Evolutionary conservation across 2,888 invertebrate genomes (phyloP).

Genomic region (Portevinia maculata): DNA sequence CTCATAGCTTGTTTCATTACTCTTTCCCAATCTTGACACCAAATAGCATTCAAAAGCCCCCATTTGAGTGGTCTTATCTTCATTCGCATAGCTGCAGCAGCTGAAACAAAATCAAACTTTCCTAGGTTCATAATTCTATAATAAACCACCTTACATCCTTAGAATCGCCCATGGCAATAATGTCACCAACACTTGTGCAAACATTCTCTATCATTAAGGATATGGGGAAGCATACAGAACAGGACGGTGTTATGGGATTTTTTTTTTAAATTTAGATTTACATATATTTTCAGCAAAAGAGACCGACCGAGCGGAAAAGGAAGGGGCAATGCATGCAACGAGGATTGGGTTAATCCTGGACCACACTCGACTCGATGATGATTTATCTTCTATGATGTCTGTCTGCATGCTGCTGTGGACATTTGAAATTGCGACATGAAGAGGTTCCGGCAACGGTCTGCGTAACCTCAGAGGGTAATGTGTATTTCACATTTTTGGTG

Average conservation of each 20-base stretch:
- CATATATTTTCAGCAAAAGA: conserved; percentile 19
- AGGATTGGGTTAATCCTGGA: conserved; percentile 13
- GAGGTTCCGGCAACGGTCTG: not conserved
- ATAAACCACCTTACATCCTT: conserved; percentile 33
- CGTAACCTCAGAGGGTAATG: conserved; percentile 12
- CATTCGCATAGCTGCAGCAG: not conserved
- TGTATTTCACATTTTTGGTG: conserved; percentile 2
- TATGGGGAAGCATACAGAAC: not conserved
- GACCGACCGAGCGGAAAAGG: no score
- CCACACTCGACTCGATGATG: conserved; percentile 30
- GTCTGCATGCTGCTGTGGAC: conserved; percentile 7
- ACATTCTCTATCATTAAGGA: not conserved
- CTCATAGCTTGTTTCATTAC: not conserved
- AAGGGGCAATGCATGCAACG: conserved; percentile 8
- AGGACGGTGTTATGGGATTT: conserved; percentile 12
- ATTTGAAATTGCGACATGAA: not conserved
- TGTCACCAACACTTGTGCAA: conserved; percentile 25
- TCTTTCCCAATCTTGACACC: conserved; percentile 8
- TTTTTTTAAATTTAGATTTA: conserved; percentile 35
- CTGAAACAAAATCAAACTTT: conserved; percentile 31
- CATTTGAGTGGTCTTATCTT: not conserved
- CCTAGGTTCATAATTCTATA: conserved; percentile 30
- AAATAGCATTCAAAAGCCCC: conserved; percentile 22
- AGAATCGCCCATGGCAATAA: conserved; percentile 16
- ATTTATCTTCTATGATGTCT: not conserved